Base-by-base conservation (phyloP, 2,113 vertebrate genomes). In the Stigmatopora argus region DNA sequence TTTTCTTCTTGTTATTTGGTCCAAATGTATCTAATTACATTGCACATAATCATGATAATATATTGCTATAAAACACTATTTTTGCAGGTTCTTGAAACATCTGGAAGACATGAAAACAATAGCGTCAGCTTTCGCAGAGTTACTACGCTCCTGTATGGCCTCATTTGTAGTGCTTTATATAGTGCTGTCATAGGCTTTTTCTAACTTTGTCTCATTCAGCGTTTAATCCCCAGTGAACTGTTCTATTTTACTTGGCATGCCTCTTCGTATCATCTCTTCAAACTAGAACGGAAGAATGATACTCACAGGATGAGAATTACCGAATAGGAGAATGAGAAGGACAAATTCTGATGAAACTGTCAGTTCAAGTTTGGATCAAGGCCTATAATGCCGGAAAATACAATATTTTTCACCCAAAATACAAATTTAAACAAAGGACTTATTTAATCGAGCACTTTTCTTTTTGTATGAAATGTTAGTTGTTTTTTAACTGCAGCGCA, bases 201-300 rank as follows among this genome's bases (percentile, higher is more conserved):
- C 65, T 63, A 83, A 80, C 73, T 70, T 67, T 21, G 77, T 65
- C 69, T 84, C 82, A 65, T 75, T 84, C 74, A 75, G 76, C 77
- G 62, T 78, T 73, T 47, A 86, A 73, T 87, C 86, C 84, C 85
- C 67, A 71, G 83, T 85, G 87, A 78, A 65, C 79, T 83, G 85
- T 53, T 85, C 83, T 80, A 85, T 74, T 82, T 84, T 74, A 64
- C 58, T 45, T 79, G 61, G 53, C 21, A 21, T 69, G 51, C 68
- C 47, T 62, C 75, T 78, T 74, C 65, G 70, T 65, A 64, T 60
- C 81, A 7, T 82, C 59, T 74, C 62, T 69, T 71, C 19, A 69
- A 67, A 58, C 51, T 53, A 19, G n/a, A 41, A 65, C 66, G 61
- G 34, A 57, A 48, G 55, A 72, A 75, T 69, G 57, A 46, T 47